A percentile compares a stretch with the other conserved stretches of the same genome.
phyloP scores from a whole-genome alignment of 2,888 invertebrate genomes.

The Rapana venosa region DNA sequence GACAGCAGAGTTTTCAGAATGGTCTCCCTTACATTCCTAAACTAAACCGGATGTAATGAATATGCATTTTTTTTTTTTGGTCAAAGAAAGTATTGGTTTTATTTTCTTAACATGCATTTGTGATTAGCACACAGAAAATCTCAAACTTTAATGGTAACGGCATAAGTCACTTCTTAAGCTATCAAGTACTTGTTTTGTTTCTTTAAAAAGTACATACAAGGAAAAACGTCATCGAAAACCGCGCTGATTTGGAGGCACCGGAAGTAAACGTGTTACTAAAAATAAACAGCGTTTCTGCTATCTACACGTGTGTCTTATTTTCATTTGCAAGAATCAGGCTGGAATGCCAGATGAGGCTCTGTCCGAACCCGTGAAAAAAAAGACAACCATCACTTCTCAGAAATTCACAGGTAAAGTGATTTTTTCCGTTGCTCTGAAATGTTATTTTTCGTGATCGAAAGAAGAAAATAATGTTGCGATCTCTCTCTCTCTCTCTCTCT shows the following conservation, averaged over 20 bases:
- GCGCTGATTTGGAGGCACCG: background rate
- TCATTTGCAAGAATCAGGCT: background rate
- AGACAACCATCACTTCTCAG: background rate
- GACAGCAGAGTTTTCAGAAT: too few relatives aligned
- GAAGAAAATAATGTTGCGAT: too few relatives aligned
- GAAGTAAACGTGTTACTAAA: slow-evolving; percentile 11
- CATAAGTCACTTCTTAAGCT: background rate
- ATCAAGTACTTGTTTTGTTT: background rate
- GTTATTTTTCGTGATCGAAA: background rate
- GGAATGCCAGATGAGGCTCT: background rate
- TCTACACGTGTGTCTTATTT: slow-evolving; percentile 35
- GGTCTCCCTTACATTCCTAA: too few relatives aligned
- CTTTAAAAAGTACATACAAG: background rate
- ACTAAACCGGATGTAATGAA: too few relatives aligned
- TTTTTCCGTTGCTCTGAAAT: background rate
- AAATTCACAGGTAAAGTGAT: background rate
- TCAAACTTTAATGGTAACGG: too few relatives aligned
- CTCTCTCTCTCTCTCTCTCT: background rate
- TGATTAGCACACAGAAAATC: too few relatives aligned
- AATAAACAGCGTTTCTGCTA: slow-evolving; percentile 30
- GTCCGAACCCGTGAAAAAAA: background rate
- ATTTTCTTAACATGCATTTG: too few relatives aligned
- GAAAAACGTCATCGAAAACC: background rate
- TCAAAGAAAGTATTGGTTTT: too few relatives aligned
- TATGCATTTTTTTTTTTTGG: too few relatives aligned